Evolutionary conservation across 2,797 vertebrate species (phyloP).

Genomic region (Lerista edwardsae): DNA sequence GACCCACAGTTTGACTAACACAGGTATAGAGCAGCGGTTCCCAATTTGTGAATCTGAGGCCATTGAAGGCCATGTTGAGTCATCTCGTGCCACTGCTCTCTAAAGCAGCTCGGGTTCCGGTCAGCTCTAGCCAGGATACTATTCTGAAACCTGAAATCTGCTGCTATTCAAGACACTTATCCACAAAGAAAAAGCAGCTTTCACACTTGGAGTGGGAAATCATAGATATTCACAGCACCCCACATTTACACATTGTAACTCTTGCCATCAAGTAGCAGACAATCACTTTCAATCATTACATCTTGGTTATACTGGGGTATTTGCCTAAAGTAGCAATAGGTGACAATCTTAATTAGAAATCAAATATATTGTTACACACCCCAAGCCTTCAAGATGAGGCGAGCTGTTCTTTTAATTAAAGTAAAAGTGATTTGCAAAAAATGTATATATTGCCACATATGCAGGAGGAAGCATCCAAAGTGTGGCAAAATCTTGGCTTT

Average conservation of each 20-base stretch:
- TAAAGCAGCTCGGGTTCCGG: too few relatives aligned
- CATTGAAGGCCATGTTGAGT: too few relatives aligned
- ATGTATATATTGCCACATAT: not conserved
- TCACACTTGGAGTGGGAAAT: too few relatives aligned
- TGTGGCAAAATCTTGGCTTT: not conserved
- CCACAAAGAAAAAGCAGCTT: not conserved
- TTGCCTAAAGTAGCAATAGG: not conserved
- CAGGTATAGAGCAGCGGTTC: too few relatives aligned
- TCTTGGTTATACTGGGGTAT: not conserved
- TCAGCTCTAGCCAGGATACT: not conserved
- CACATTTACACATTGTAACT: not conserved
- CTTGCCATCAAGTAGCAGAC: not conserved
- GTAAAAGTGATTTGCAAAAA: not conserved
- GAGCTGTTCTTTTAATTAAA: not conserved
- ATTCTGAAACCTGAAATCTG: not conserved
- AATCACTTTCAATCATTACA: not conserved
- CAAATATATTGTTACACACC: not conserved
- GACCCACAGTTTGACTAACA: too few relatives aligned
- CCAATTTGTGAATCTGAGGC: too few relatives aligned
- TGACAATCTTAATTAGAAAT: not conserved
- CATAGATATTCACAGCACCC: not conserved
- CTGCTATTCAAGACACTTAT: not conserved
- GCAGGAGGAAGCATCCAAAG: not conserved
- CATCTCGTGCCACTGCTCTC: too few relatives aligned
- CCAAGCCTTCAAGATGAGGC: not conserved